Percentiles rank a stretch among this genome's conserved stretches.
These are phyloP conservation scores for Tipula lateralis DNA, from an alignment of 2,888 invertebrate genomes.

Conservation along the genomic window DNA sequence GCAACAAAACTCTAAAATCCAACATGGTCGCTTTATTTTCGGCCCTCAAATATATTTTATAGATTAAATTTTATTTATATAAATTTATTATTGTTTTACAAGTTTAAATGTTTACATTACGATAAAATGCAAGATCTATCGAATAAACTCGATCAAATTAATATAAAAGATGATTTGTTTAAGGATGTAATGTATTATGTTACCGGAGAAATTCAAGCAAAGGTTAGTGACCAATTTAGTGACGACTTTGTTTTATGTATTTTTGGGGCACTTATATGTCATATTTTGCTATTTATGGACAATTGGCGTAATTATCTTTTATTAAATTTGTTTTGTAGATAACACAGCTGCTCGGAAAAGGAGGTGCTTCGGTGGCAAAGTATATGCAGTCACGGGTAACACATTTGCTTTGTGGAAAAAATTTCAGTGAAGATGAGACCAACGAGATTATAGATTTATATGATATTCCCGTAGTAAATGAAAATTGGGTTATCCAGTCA, in stretches of 20 bases:
- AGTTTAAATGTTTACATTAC: not conserved
- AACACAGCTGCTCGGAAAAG: slow-evolving; percentile 69
- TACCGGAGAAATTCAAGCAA: slow-evolving; percentile 70
- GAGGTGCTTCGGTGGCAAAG: slow-evolving; percentile 81
- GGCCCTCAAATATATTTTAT: not conserved
- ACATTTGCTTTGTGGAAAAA: slow-evolving; percentile 82
- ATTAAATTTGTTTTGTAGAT: slow-evolving; percentile 55
- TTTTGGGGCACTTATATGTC: not conserved
- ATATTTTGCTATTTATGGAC: not conserved
- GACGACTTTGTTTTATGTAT: not conserved
- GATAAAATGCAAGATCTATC: slow-evolving; percentile 32
- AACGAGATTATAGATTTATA: slow-evolving; percentile 89
- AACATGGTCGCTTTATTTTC: slow-evolving; percentile 26
- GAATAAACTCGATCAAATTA: slow-evolving; percentile 43
- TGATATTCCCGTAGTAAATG: slow-evolving; percentile 84
- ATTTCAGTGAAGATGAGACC: slow-evolving; percentile 80
- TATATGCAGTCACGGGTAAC: slow-evolving; percentile 91
- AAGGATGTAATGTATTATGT: slow-evolving; percentile 79
- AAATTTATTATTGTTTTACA: not conserved
- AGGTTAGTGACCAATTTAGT: slow-evolving; percentile 51
- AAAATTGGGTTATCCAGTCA: slow-evolving; percentile 76
- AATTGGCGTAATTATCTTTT: not conserved
- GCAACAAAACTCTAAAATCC: slow-evolving; percentile 26
- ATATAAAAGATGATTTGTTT: slow-evolving; percentile 56
- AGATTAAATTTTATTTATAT: not conserved